Conservation (phyloP, 2,888 invertebrate species). For the Pterostichus madidus region DNA sequence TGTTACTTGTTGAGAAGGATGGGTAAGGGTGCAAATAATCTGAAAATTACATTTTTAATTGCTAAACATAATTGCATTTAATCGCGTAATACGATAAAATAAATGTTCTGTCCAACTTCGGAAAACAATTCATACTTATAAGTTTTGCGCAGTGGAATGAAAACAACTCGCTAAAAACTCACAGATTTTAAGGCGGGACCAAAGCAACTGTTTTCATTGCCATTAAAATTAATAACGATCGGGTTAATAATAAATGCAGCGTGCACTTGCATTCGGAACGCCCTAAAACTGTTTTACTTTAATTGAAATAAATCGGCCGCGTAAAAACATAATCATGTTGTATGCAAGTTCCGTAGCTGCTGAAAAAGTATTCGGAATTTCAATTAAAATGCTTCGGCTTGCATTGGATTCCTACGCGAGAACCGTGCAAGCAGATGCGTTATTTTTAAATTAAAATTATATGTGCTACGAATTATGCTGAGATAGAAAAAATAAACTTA, state of each 20-base stretch:
- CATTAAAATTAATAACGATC: slow-evolving; percentile 60
- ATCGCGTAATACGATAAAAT: neutral
- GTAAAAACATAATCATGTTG: slow-evolving; percentile 53
- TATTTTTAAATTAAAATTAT: slow-evolving; percentile 63
- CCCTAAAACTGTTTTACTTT: slow-evolving; percentile 54
- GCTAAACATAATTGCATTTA: slow-evolving; percentile 11
- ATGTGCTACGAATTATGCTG: neutral
- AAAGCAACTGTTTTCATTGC: slow-evolving; percentile 31
- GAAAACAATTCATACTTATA: slow-evolving; percentile 36
- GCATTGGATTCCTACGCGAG: slow-evolving; percentile 21
- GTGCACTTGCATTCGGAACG: slow-evolving; percentile 37
- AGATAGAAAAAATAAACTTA: neutral
- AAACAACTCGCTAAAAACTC: slow-evolving; percentile 27
- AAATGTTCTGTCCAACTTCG: neutral
- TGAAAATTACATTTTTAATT: slow-evolving; percentile 26
- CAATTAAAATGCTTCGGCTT: slow-evolving; percentile 68
- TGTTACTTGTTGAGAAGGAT: neutral
- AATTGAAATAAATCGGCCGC: slow-evolving; percentile 64
- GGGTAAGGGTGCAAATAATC: neutral
- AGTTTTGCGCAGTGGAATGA: neutral
- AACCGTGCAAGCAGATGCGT: slow-evolving; percentile 40
- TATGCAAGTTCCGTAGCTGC: slow-evolving; percentile 34
- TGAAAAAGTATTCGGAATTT: slow-evolving; percentile 68
- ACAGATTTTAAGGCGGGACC: slow-evolving; percentile 38
- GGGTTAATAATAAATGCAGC: slow-evolving; percentile 54